These are phyloP conservation scores for Dryoscopus gambensis DNA, from an alignment of 2,113 vertebrate species.

Conservation along the genomic window DNA sequence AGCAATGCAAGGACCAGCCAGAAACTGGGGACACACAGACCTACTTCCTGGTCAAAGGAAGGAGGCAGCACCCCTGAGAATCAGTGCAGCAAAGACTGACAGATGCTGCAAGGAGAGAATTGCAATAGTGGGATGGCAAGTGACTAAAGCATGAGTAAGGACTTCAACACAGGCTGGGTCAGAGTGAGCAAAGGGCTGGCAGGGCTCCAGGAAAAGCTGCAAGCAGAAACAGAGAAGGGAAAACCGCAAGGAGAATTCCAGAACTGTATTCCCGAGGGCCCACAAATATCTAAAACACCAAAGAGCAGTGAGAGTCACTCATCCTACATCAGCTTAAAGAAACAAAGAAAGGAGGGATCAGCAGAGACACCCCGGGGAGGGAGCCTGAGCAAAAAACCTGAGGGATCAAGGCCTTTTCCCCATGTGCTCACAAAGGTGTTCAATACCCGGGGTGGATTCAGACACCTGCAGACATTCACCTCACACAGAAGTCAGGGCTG, in stretches of 20 bases:
- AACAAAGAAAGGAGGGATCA: background rate
- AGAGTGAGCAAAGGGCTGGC: background rate
- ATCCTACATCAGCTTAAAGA: background rate
- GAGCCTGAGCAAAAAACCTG: background rate
- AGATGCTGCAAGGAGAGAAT: background rate
- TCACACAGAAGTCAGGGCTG: background rate
- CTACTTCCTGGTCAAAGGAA: background rate
- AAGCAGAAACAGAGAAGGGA: background rate
- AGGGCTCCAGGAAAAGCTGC: background rate
- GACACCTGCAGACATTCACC: background rate
- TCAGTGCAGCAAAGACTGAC: background rate
- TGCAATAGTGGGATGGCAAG: background rate
- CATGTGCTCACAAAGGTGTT: fast-evolving
- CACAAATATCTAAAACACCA: background rate
- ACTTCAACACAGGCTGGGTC: background rate
- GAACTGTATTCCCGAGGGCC: background rate
- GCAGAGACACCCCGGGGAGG: background rate
- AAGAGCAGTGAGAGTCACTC: background rate
- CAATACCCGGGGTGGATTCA: background rate
- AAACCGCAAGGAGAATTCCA: background rate
- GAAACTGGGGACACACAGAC: background rate
- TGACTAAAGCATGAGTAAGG: constrained; percentile 45
- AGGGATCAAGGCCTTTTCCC: background rate
- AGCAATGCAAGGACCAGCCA: background rate
- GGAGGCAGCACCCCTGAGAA: background rate